Conservation (phyloP, 1,140 invertebrate genomes). For the Papilio helenus region DNA sequence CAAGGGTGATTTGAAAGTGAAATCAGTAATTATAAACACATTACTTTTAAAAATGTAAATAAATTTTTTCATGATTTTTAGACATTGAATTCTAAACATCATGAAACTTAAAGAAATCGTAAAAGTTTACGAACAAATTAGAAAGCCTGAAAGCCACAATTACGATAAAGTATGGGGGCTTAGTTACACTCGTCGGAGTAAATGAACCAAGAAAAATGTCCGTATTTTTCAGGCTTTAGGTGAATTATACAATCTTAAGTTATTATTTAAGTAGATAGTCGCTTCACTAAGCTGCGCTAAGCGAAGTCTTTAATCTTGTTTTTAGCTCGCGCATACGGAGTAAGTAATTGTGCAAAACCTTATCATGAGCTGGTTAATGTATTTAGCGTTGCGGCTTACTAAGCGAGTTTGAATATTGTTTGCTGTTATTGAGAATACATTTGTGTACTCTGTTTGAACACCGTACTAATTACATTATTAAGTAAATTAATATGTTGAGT, state of each 20-base stretch:
- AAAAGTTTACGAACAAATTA: constrained; percentile 28
- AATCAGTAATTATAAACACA: background rate
- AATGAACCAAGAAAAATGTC: constrained; percentile 8
- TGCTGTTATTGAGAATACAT: background rate
- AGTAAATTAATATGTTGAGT: background rate
- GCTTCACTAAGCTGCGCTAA: background rate
- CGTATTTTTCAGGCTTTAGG: constrained; percentile 14
- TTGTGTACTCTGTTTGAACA: background rate
- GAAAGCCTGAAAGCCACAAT: constrained; percentile 2
- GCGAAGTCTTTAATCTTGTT: constrained; percentile 2
- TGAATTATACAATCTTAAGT: background rate
- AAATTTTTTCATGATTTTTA: background rate
- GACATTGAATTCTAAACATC: too few species aligned
- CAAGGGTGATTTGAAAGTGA: background rate
- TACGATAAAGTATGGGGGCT: constrained; percentile 17
- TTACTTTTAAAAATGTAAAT: background rate
- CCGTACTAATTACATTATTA: background rate
- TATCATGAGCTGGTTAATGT: constrained; percentile 20
- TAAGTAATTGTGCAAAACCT: constrained; percentile 2
- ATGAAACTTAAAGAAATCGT: background rate
- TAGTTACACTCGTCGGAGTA: constrained; percentile 18
- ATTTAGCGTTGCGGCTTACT: background rate
- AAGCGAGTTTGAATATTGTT: background rate
- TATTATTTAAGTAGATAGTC: background rate
- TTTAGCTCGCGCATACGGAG: background rate